Evolutionary conservation across 2,888 invertebrate genomes (phyloP), one percentile per base, ranked within the genome.

Genomic region (Bhutanitis thaidina): DNA sequence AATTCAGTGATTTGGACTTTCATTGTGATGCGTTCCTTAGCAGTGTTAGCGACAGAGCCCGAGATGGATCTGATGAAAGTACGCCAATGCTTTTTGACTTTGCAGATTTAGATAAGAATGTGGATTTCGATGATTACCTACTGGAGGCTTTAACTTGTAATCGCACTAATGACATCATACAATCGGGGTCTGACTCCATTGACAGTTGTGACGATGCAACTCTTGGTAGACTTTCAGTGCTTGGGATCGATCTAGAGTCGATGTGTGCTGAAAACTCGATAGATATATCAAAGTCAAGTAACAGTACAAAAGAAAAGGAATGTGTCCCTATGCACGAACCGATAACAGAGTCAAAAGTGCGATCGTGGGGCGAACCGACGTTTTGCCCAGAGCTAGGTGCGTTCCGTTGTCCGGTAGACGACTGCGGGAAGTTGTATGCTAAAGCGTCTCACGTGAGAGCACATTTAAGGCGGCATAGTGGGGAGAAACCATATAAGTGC

Each of bases 361-460:
- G 71, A 30, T 69, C 77, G 12, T 86, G 75, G 74, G 85, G 90
- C 20, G 87, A 88, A 57, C 86, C 89, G 1, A 68, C 77, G 62
- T 89, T 75, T 61, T 84, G 77, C 54, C 70, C 78, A 34, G 75
- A 91, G 67, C 77, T 91, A 69, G 91, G 91, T 62, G 90, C 90
- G 65, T 96, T 91, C 80, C 92, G 91, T 57, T 95, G 93, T 78
- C 93, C 93, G 0, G 94, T 93, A 59, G 90, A 90, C 3, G 92
- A 92, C 43, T 96, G 96, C 66, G 91, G 92, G 14, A 95, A 97
- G 86, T 89, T 95, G 1, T 97, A 97, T 67, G 95, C 96, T 29
- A 97, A 97, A 74, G 94, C 96, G 1, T 97, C 97, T 0, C 97
- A 97, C 74, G 90, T 97, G 35, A 95, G 97, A 65, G 97, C 97